Evolutionary conservation across 2,797 vertebrate genomes (phyloP), one percentile per base, ranked within the genome.

Genomic region (Hippoglossus hippoglossus): DNA sequence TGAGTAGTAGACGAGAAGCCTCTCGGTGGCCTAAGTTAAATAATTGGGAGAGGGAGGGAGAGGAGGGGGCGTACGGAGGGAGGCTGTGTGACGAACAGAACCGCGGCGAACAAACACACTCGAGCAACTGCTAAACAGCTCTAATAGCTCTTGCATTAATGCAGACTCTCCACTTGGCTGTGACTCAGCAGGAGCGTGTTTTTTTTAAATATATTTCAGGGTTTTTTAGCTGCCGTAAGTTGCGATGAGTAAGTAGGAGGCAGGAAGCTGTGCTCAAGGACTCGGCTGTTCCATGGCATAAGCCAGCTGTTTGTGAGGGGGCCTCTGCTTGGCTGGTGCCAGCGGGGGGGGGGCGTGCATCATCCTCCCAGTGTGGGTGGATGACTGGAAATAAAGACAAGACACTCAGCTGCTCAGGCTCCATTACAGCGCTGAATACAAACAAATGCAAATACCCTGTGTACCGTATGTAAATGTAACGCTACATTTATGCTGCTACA

Each of bases 21-120:
- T 83, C 72, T 87, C 88, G 88, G 91, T 87, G 58, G 89, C 88
- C 88, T 50, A 75, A 87, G 86, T 88, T 85, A 88, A 90, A 92
- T 90, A 88, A 92, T 90, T 91, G 85, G 79, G 79, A 90, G 75
- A 63, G 81, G 73, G 85, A 90, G 73, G 53, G 4, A 13, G 39
- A 79, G 87, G 55, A 18, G 80, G 73, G 73, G 71, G 79, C 71
- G 68, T 22, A 3, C 3, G 44, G 53, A 49, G 19, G 18, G 66
- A 71, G 66, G 64, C 78, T n/a, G 76, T 73, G 75, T 73, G 75
- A 88, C 82, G 75, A 77, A 79, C 68, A 77, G 62, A 26, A 64
- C 65, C 46, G 65, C 53, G 12, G 46, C n/a, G 89, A 83, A 85
- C 75, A 77, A 67, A 77, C 81, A 81, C 73, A 87, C 71, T 62